Evolutionary conservation across 53 echinoderm and acorn worm species (phyloP).

Genomic region (Mesocentrotus franciscanus): DNA sequence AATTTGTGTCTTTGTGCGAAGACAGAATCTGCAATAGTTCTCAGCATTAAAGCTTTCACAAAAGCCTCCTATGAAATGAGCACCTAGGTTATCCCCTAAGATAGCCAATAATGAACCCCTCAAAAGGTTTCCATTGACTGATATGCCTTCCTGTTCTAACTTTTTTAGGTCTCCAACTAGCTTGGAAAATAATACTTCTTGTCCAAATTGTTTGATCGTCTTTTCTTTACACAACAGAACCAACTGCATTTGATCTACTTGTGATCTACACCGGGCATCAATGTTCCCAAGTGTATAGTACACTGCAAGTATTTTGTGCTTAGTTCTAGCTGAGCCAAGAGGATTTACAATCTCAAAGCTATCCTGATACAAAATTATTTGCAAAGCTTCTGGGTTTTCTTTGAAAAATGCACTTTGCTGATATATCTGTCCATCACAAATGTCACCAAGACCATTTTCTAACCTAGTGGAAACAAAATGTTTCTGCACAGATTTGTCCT

Average conservation of each 20-base stretch:
- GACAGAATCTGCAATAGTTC: slow-evolving; percentile 73
- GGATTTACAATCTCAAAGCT: slow-evolving; percentile 81
- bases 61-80: slow-evolving; percentile 78
- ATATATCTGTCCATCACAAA: slow-evolving; percentile 53
- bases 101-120: slow-evolving; percentile 67
- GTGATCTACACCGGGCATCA: slow-evolving; percentile 64
- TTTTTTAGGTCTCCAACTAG: slow-evolving; percentile 69
- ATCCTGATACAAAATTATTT: slow-evolving; percentile 77
- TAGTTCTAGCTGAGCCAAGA: slow-evolving; percentile 77
- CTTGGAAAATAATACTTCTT: slow-evolving; percentile 64
- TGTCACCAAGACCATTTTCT: slow-evolving; percentile 46
- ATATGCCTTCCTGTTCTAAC: slow-evolving; percentile 68
- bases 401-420: slow-evolving; percentile 43
- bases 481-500: slow-evolving; percentile 64
- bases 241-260: slow-evolving; percentile 72
- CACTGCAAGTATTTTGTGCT: slow-evolving; percentile 75
- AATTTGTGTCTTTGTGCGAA: slow-evolving; percentile 65
- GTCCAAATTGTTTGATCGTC: slow-evolving; percentile 67
- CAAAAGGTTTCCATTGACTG: slow-evolving; percentile 8
- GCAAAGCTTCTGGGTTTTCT: slow-evolving; percentile 53
- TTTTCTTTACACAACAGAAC: slow-evolving; percentile 78
- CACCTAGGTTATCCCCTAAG: slow-evolving; percentile 75
- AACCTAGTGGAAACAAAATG: background rate
- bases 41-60: slow-evolving; percentile 71
- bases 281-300: slow-evolving; percentile 82